Evolutionary conservation across 2,797 vertebrate genomes (phyloP).

Genomic region (Tenualosa ilisha): DNA sequence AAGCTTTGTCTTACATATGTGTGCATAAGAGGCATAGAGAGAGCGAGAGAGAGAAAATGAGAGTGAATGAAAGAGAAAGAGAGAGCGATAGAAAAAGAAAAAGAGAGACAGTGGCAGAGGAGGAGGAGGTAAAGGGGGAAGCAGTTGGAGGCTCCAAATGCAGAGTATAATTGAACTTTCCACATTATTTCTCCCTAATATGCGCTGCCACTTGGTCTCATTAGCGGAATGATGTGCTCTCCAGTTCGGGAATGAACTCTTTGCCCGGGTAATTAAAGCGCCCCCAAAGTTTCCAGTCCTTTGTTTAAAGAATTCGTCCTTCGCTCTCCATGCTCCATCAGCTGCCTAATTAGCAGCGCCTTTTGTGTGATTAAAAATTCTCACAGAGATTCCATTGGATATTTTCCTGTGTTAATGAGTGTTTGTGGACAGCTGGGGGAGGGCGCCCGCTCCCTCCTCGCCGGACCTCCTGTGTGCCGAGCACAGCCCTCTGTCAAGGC

Average conservation of each 20-base stretch:
- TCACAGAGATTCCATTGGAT: slow-evolving; percentile 99
- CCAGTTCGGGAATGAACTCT: slow-evolving; percentile 99
- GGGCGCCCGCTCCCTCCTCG: slow-evolving; percentile 81
- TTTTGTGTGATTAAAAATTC: slow-evolving; percentile 99
- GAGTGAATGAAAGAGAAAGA: slow-evolving; percentile 52
- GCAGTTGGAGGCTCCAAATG: slow-evolving; percentile 72
- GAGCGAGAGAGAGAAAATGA: slow-evolving; percentile 46
- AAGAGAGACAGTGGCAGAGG: background rate
- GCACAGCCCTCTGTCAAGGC: slow-evolving; percentile 97
- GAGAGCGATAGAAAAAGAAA: slow-evolving; percentile 48
- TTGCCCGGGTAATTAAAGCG: slow-evolving; percentile 99
- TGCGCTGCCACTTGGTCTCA: slow-evolving; percentile 90
- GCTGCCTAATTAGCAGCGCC: slow-evolving; percentile 99
- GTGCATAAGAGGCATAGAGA: slow-evolving; percentile 73
- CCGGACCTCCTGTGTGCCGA: slow-evolving; percentile 89
- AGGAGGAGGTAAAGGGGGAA: slow-evolving; percentile 28
- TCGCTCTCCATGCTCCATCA: slow-evolving; percentile 99
- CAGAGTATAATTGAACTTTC: slow-evolving; percentile 89
- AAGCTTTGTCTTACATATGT: slow-evolving; percentile 78
- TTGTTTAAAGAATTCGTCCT: slow-evolving; percentile 99
- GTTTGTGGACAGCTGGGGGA: slow-evolving; percentile 99
- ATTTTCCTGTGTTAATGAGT: slow-evolving; percentile 99
- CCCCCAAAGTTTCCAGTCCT: slow-evolving; percentile 99
- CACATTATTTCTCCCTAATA: slow-evolving; percentile 85
- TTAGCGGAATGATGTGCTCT: slow-evolving; percentile 98